Percentiles rank a stretch among this genome's conserved stretches.
Evolutionary conservation across 2,797 vertebrate species (phyloP).

Genomic region (Channallabes apus): DNA sequence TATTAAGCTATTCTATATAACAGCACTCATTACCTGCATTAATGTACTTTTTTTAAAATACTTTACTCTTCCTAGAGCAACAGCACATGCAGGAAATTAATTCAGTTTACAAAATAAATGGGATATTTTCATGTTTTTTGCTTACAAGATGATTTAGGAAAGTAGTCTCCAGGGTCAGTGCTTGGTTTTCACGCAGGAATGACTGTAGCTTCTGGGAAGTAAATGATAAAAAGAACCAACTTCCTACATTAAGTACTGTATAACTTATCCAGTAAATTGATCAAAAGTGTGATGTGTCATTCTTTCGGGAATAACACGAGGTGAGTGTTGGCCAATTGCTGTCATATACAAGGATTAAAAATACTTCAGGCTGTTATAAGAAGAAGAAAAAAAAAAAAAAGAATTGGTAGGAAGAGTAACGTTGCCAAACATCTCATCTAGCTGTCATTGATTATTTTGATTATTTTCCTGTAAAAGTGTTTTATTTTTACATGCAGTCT

Average conservation of each 20-base stretch:
- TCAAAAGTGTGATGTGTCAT: background rate
- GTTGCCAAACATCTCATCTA: background rate
- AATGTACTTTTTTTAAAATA: background rate
- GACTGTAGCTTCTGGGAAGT: background rate
- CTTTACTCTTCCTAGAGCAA: background rate
- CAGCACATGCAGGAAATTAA: too few relatives aligned
- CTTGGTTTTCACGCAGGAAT: background rate
- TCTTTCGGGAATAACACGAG: background rate
- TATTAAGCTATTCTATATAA: background rate
- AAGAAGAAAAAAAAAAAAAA: too few relatives aligned
- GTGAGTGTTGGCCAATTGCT: background rate
- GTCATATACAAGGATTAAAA: background rate
- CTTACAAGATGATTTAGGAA: background rate
- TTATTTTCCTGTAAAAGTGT: background rate
- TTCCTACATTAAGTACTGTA: background rate
- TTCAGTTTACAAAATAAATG: background rate
- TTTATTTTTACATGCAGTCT: background rate
- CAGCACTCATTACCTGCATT: background rate
- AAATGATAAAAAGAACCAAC: background rate
- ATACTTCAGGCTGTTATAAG: background rate
- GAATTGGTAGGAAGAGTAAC: background rate
- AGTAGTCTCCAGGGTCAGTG: background rate
- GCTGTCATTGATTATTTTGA: background rate
- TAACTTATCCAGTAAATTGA: background rate
- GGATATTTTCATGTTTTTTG: background rate